phyloP scores from a whole-genome alignment of 2,888 invertebrate species.

The Papilio elwesi region DNA sequence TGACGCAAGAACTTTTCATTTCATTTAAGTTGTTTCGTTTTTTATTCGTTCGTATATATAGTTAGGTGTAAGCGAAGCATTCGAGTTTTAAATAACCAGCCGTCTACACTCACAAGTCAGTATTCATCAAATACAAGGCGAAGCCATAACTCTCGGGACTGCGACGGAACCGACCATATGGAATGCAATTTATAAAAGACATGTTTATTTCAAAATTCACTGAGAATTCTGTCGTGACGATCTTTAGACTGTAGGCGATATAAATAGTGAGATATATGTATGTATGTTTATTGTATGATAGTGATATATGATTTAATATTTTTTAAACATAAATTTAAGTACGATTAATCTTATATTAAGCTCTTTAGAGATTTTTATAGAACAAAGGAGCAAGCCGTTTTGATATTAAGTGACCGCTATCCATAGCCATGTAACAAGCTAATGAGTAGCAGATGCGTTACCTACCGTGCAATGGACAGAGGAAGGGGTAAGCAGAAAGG shows the following conservation, averaged over 20 bases:
- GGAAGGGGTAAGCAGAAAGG: no score
- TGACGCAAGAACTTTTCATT: no score
- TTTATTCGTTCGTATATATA: not conserved
- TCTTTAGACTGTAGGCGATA: constrained; percentile 55
- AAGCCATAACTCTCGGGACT: constrained; percentile 68
- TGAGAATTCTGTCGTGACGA: constrained; percentile 59
- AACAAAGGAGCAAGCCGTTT: no score
- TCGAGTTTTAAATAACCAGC: constrained; percentile 48
- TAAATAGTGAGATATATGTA: constrained; percentile 54
- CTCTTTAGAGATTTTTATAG: no score
- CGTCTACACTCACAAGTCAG: constrained; percentile 53
- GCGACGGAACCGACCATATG: constrained; percentile 60
- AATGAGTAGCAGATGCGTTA: no score
- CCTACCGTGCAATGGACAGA: no score
- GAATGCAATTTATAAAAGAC: constrained; percentile 76
- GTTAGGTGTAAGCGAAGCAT: constrained; percentile 45
- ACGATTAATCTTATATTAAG: not conserved
- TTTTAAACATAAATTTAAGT: not conserved
- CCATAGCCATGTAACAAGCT: no score
- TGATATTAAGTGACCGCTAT: no score
- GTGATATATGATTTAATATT: not conserved
- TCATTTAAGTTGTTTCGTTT: not conserved
- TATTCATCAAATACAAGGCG: constrained; percentile 72
- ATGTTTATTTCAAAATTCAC: constrained; percentile 71
- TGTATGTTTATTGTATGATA: not conserved